Evolutionary conservation across 2,888 invertebrate genomes (phyloP), one percentile per base, ranked within the genome.

Genomic region (Polymixis flavicincta): DNA sequence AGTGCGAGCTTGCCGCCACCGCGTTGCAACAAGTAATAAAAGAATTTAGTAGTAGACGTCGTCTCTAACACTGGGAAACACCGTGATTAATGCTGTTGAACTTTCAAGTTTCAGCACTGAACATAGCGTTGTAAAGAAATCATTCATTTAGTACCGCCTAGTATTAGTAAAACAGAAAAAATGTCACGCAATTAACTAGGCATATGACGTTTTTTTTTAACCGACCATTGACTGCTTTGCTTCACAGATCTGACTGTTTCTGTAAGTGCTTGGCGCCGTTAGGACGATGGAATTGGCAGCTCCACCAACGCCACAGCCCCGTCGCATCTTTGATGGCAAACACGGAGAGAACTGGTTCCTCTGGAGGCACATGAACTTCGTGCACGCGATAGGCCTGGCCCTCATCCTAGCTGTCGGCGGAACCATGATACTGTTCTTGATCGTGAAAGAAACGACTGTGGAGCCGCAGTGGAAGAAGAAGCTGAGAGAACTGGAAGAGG

Each of bases 191-290:
- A 22, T 22, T 17, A 28, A 22, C 14, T 17, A 48, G 5, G 45
- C 9, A 19, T 28, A 8, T 5, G 19, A 64, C 11, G 19, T 19
- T 45, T 48, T 22, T 5, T 28, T 28, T 8, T 22, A 14, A 48
- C 28, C 48, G 22, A 65, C 14, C 22, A 65, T 50, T 6, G 22
- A 32, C 32, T 22, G 32, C 52, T 54, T 65, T 65, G 32, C 9
- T 54, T 48, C 54, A 32, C 54, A 65, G 65, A 65, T 65, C 54
- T n/a, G 65, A 65, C 32, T n/a, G 17, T n/a, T 50, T 13, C 6
- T 32, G 54, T 54, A 32, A 50, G n/a, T 64, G 45, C 45, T 5
- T 14, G 28, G 50, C 17, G 28, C 22, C 32, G 22, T 14, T 28
- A 5, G 4, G 6, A 32, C 14, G 17, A 65, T 14, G 9, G 1